A percentile compares a stretch with the other conserved stretches of the same genome.
phyloP scores from a whole-genome alignment of 2,888 invertebrate species.

The Drosophila subquinaria region DNA sequence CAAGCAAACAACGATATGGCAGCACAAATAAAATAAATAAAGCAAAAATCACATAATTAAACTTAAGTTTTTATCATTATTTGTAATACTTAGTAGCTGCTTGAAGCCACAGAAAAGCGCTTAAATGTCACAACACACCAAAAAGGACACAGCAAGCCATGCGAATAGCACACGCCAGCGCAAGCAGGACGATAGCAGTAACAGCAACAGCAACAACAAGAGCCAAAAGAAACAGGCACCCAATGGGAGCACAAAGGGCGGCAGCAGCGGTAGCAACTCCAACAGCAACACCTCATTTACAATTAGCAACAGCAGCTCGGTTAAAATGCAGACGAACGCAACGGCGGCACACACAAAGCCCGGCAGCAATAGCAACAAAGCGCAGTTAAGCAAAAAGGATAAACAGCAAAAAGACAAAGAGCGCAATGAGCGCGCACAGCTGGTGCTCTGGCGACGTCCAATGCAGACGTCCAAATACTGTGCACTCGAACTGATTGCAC shows the following conservation, averaged over 20 bases:
- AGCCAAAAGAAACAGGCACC: conserved; percentile 62
- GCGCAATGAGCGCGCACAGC: conserved; percentile 87
- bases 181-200: conserved; percentile 54
- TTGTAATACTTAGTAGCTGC: conserved; percentile 34
- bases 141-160: conserved; percentile 71
- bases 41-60: not conserved
- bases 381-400: conserved; percentile 72
- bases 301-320: conserved; percentile 23
- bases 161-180: conserved; percentile 59
- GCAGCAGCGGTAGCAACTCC: conserved; percentile 28
- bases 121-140: conserved; percentile 83
- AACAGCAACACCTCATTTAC: conserved; percentile 44
- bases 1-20: not conserved
- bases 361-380: conserved; percentile 47
- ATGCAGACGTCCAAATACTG: conserved; percentile 93
- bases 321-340: conserved; percentile 16
- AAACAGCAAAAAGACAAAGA: conserved; percentile 85
- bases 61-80: not conserved
- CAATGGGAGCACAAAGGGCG: conserved; percentile 51
- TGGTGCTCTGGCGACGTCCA: conserved; percentile 94
- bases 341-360: conserved; percentile 41
- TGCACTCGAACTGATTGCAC: conserved; percentile 89
- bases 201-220: conserved; percentile 52
- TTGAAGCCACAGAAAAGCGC: conserved; percentile 35
- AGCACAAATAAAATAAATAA: not conserved